These are phyloP conservation scores for Ginglymostoma cirratum DNA, from an alignment of 2,113 vertebrate genomes.

Conservation along the genomic window DNA sequence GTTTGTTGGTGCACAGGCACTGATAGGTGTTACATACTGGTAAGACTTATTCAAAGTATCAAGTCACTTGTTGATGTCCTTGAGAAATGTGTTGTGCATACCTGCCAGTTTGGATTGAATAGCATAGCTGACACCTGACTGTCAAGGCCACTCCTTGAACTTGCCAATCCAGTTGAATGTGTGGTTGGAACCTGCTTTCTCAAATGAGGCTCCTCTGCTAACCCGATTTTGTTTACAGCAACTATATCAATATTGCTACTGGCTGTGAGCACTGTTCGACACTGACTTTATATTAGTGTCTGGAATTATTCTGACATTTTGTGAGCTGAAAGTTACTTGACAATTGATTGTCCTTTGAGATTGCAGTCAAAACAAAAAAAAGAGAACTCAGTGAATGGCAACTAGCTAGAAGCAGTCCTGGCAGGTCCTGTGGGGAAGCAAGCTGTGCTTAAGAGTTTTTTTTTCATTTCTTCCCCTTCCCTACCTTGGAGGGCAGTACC, in stretches of 20 bases:
- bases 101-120: background rate
- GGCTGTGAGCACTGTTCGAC: background rate
- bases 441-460: background rate
- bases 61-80: background rate
- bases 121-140: background rate
- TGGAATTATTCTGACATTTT: background rate
- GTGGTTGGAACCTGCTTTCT: background rate
- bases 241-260: background rate
- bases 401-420: background rate
- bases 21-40: too few species aligned
- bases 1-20: too few species aligned
- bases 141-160: background rate
- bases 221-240: background rate
- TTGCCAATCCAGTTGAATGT: background rate
- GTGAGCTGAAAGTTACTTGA: background rate
- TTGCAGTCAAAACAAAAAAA: background rate
- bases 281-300: background rate
- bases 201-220: background rate
- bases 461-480: background rate
- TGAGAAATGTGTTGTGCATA: background rate
- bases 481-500: background rate
- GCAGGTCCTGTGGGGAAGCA: background rate
- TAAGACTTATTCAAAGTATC: background rate
- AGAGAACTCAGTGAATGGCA: background rate
- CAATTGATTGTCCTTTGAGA: background rate